Percentiles rank a stretch among this genome's conserved stretches.
These are phyloP conservation scores for Steinernema feltiae DNA, from an alignment of 1,140 invertebrate genomes.

Conservation along the genomic window DNA sequence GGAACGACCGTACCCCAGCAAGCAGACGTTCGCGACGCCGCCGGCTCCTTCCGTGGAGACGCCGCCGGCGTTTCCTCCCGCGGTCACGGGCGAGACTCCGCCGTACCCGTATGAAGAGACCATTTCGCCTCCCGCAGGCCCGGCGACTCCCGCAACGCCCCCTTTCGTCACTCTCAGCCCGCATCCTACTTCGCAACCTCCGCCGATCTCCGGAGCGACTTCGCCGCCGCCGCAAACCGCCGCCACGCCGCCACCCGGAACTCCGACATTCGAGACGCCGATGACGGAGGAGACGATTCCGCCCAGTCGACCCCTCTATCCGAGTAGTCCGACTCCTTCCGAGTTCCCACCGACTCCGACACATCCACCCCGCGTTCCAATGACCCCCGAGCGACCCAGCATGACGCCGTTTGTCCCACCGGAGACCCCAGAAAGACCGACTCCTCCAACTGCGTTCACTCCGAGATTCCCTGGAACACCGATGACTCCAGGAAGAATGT, in stretches of 20 bases:
- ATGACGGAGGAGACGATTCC: neutral
- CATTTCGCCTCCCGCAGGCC: neutral
- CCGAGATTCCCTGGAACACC: neutral
- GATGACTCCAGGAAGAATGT: slow-evolving; percentile 5
- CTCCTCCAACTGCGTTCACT: too few species aligned
- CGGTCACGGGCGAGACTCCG: neutral
- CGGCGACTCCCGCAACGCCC: neutral
- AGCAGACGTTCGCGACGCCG: slow-evolving; percentile 3
- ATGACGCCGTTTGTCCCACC: slow-evolving; percentile 9
- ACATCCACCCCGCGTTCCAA: neutral
- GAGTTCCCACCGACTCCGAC: neutral
- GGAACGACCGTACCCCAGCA: neutral
- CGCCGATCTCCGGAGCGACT: neutral
- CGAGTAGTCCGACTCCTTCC: neutral
- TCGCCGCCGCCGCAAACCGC: neutral
- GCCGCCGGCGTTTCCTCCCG: neutral
- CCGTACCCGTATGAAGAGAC: neutral
- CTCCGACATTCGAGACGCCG: neutral
- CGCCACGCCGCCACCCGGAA: neutral
- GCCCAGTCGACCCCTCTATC: neutral
- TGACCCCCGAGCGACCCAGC: too few species aligned
- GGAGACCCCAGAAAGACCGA: slow-evolving; percentile 12
- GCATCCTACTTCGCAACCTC: neutral
- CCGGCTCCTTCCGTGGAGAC: neutral
- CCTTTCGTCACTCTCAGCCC: neutral